phyloP scores from a whole-genome alignment of 2,888 invertebrate genomes.

The Chouioia cunea region DNA sequence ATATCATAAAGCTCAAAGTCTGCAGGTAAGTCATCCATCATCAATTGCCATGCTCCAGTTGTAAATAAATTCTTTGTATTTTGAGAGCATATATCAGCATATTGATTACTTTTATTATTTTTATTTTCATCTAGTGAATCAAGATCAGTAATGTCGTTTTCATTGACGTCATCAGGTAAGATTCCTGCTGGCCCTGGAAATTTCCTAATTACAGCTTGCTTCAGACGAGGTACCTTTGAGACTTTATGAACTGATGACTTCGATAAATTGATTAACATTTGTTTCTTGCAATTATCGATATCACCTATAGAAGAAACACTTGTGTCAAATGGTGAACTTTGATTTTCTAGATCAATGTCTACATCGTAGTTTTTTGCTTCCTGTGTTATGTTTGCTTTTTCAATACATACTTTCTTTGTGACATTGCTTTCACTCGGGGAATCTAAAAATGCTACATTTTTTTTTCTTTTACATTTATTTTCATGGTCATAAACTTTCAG shows the following conservation, averaged over 20 bases:
- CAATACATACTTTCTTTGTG: slow-evolving; percentile 16
- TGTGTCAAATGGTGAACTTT: not conserved
- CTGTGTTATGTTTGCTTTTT: not conserved
- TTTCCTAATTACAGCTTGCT: slow-evolving; percentile 59
- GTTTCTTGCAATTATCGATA: slow-evolving; percentile 34
- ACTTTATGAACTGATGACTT: slow-evolving; percentile 29
- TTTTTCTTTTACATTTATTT: slow-evolving; percentile 12
- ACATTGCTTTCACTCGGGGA: slow-evolving; percentile 10
- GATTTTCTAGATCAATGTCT: not conserved
- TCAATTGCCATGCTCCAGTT: slow-evolving; percentile 62
- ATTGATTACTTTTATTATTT: slow-evolving; percentile 42
- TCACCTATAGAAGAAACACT: slow-evolving; percentile 7
- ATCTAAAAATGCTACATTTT: slow-evolving; percentile 33
- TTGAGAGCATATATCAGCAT: slow-evolving; percentile 56
- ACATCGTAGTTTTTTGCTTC: not conserved
- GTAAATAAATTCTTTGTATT: slow-evolving; percentile 60
- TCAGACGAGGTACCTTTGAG: slow-evolving; percentile 38
- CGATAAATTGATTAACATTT: slow-evolving; percentile 29
- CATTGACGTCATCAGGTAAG: slow-evolving; percentile 60
- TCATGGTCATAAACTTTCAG: slow-evolving; percentile 36
- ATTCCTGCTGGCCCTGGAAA: slow-evolving; percentile 71
- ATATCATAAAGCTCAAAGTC: slow-evolving; percentile 60
- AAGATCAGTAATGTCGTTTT: slow-evolving; percentile 30
- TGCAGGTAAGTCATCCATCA: slow-evolving; percentile 60
- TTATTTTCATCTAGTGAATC: slow-evolving; percentile 40